Conservation (phyloP, 1,140 invertebrate genomes). For the Aphelenchoides fujianensis region DNA sequence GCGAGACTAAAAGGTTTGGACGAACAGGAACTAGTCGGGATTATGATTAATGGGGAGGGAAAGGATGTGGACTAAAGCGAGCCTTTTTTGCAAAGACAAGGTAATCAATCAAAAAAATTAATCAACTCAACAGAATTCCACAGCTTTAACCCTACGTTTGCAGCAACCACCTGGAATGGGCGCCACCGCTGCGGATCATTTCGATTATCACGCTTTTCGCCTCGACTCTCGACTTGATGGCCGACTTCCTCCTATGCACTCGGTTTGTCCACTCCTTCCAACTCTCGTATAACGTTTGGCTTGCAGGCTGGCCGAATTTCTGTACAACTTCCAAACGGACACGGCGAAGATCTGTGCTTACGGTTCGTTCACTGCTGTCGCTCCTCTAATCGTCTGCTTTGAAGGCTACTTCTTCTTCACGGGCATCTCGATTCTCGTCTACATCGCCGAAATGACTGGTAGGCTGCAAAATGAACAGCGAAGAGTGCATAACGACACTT, state of each 20-base stretch:
- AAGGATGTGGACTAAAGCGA: too few species aligned
- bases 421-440: constrained; percentile 56
- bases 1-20: constrained; percentile 12
- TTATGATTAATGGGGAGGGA: too few species aligned
- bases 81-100: background rate
- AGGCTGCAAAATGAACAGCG: too few species aligned
- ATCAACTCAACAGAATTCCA: background rate
- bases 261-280: constrained; percentile 18
- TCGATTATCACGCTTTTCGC: constrained; percentile 60
- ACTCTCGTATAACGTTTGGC: background rate
- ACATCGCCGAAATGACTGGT: constrained; percentile 52
- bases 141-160: constrained; percentile 1
- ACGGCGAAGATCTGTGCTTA: constrained; percentile 53
- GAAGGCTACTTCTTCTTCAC: constrained; percentile 62
- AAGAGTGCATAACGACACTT: too few species aligned
- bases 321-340: constrained; percentile 58
- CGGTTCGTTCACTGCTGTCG: constrained; percentile 59
- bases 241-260: constrained; percentile 56
- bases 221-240: constrained; percentile 59
- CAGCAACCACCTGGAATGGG: constrained; percentile 10
- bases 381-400: constrained; percentile 57
- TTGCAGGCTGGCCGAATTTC: constrained; percentile 52
- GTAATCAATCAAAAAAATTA: background rate
- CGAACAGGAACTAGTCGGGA: background rate
- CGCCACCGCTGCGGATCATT: constrained; percentile 56